Evolutionary conservation across 1,140 invertebrate genomes (phyloP), one percentile per base, ranked within the genome.

Genomic region (Leucophenga varia): DNA sequence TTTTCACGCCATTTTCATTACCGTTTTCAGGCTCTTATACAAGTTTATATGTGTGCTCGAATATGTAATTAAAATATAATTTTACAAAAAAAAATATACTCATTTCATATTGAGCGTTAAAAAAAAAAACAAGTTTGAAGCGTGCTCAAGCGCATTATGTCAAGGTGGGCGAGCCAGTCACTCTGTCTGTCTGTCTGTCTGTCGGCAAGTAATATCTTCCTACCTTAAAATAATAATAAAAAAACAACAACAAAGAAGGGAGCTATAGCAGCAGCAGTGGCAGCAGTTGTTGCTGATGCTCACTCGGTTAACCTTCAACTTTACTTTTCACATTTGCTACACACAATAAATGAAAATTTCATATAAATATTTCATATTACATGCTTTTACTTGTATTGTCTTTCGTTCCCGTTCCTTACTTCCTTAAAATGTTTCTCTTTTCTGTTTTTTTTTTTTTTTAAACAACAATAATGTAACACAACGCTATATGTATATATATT

Each of bases 21-120:
- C 63, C 64, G 67, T 59, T 65, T 58, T 37, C 18, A 16, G 35
- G n/a, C 3, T 18, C 16, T 17, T n/a, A n/a, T n/a, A n/a, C n/a
- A n/a, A n/a, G n/a, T n/a, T n/a, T n/a, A n/a, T n/a, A n/a, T n/a
- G 44, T 54, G 52, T 19, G 32, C 54, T 52, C 61, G 61, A 63
- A 67, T 68, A 54, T 67, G 63, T 67, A 67, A 67, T 67, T 67
- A 67, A 67, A 67, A 67, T 67, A 67, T 67, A 67, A 67, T 65
- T 67, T 65, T 52, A 34, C 45, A 35, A 42, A 50, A 43, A 44
- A 55, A 7, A 47, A 51, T 32, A 37, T 6, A 25, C 22, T 25
- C n/a, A n/a, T 25, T 10, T 25, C 22, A 25, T n/a, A n/a, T n/a
- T n/a, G n/a, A 25, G 22, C 5, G 22, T 25, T 10, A 52, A 50